phyloP scores from a whole-genome alignment of 2,113 vertebrate genomes.

The Crotalus horridus region DNA sequence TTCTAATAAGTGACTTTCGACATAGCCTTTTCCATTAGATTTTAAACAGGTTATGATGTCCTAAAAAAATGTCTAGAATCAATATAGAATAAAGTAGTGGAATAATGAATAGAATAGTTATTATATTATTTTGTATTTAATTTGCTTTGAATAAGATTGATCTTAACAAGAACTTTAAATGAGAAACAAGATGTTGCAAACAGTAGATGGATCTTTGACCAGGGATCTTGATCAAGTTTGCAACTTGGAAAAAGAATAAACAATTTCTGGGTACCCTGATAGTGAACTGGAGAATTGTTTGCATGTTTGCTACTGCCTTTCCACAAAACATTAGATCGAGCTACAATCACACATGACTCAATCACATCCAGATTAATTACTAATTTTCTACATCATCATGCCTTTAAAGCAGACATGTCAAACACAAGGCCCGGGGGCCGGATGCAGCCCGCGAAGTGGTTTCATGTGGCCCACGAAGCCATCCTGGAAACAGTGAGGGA shows the following conservation, averaged over 20 bases:
- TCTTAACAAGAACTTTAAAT: background rate
- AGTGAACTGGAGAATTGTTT: background rate
- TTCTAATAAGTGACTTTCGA: background rate
- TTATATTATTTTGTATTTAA: background rate
- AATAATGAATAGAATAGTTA: background rate
- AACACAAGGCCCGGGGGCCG: too few relatives aligned
- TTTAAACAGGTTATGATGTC: background rate
- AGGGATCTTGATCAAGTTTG: background rate
- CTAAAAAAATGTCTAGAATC: background rate
- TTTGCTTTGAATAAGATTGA: background rate
- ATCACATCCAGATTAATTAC: background rate
- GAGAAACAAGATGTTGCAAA: background rate
- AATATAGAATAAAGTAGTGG: background rate
- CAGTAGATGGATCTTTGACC: background rate
- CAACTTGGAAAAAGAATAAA: background rate
- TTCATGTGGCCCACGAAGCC: too few relatives aligned
- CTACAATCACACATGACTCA: background rate
- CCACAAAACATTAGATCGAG: background rate
- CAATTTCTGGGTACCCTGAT: background rate
- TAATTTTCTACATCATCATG: background rate
- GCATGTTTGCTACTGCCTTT: background rate
- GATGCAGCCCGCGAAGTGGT: too few relatives aligned
- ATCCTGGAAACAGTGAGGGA: too few relatives aligned
- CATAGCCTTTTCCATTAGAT: background rate
- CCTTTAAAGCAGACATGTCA: background rate